Percentiles rank a stretch among this genome's conserved stretches.
phyloP scores from a whole-genome alignment of 2,888 invertebrate genomes.

The Siphonodentalium dalli region DNA sequence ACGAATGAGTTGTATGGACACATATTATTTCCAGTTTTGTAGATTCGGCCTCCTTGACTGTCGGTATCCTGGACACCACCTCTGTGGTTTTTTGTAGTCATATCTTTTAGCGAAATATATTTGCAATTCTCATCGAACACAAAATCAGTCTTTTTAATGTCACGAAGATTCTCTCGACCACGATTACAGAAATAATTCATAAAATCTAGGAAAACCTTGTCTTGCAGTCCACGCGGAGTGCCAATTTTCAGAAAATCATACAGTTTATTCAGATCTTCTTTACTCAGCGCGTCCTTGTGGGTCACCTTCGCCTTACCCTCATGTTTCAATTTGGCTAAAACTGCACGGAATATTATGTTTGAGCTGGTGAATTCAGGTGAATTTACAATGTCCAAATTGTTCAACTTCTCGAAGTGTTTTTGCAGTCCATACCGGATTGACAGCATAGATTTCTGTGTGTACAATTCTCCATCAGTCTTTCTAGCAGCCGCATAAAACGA shows the following conservation, averaged over 20 bases:
- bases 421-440: constrained; percentile 20
- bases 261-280: constrained; percentile 14
- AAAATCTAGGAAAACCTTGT: constrained; percentile 22
- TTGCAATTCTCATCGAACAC: constrained; percentile 8
- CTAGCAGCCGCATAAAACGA: constrained; percentile 15
- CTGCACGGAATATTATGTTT: constrained; percentile 7
- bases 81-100: constrained; percentile 16
- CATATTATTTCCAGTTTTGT: constrained; percentile 7
- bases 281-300: constrained; percentile 9
- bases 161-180: constrained; percentile 21
- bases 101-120: constrained; percentile 17
- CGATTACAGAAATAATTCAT: constrained; percentile 25
- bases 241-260: constrained; percentile 11
- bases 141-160: constrained; percentile 17
- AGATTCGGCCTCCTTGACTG: constrained; percentile 24
- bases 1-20: constrained; percentile 20
- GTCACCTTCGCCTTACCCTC: constrained; percentile 10
- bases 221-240: constrained; percentile 16
- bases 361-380: constrained; percentile 1
- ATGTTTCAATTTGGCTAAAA: constrained; percentile 10
- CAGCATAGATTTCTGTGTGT: constrained; percentile 18
- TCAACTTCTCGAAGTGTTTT: constrained; percentile 9
- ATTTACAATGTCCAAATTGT: constrained; percentile 7
- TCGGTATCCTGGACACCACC: constrained; percentile 1
- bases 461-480: constrained; percentile 4